These are phyloP conservation scores for Crotalus tigris DNA, from an alignment of 2,113 vertebrate species.

Conservation along the genomic window DNA sequence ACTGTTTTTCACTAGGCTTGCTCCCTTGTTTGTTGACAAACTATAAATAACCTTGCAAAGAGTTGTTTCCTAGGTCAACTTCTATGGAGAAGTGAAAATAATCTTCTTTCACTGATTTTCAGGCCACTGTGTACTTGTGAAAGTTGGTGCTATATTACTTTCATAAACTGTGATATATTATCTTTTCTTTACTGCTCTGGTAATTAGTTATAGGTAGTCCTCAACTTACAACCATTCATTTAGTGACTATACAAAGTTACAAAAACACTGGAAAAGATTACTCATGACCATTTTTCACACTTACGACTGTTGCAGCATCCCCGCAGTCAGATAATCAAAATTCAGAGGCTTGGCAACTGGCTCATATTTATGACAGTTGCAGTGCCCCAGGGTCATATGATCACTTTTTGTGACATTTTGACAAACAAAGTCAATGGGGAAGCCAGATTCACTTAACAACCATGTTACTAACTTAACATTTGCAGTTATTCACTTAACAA, in stretches of 20 bases:
- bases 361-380: too few species aligned
- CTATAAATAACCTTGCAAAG: background rate
- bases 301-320: too few species aligned
- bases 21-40: background rate
- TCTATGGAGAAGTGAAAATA: background rate
- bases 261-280: background rate
- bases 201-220: background rate
- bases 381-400: too few species aligned
- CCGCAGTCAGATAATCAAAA: background rate
- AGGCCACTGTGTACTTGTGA: background rate
- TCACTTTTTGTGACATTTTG: too few species aligned
- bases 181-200: background rate
- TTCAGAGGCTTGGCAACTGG: too few species aligned
- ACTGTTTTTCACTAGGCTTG: background rate
- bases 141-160: background rate
- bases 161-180: background rate
- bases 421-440: too few species aligned
- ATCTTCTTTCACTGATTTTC: background rate
- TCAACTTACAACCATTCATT: background rate
- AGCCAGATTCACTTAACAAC: too few species aligned
- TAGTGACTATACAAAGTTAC: background rate
- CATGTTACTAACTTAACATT: too few species aligned
- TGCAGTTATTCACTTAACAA: too few species aligned
- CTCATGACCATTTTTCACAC: background rate
- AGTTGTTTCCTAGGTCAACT: background rate